These are phyloP conservation scores for Andricus grossulariae DNA, from an alignment of 1,140 invertebrate species.

Conservation along the genomic window DNA sequence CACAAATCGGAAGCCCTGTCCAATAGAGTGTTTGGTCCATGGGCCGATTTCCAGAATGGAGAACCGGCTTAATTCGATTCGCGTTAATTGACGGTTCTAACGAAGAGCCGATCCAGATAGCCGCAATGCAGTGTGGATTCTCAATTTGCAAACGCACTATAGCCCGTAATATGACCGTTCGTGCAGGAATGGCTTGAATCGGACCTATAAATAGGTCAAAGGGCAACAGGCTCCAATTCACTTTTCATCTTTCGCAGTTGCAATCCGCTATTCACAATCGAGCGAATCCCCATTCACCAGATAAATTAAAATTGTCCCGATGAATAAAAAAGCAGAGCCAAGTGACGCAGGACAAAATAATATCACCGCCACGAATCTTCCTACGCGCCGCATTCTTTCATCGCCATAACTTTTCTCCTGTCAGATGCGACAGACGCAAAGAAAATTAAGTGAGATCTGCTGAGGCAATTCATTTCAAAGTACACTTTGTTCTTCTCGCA, in stretches of 20 bases:
- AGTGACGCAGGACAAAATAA: neutral
- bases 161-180: slow-evolving; percentile 3
- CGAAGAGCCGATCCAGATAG: slow-evolving; percentile 47
- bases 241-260: neutral
- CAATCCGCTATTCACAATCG: neutral
- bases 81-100: slow-evolving; percentile 64
- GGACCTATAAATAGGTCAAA: neutral
- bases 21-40: slow-evolving; percentile 2
- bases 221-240: neutral
- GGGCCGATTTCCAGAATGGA: slow-evolving; percentile 42
- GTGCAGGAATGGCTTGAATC: neutral
- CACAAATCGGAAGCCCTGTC: slow-evolving; percentile 4
- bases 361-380: slow-evolving; percentile 5
- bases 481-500: neutral
- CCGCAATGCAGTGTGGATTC: slow-evolving; percentile 23
- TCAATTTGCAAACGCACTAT: slow-evolving; percentile 14
- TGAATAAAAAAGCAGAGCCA: neutral
- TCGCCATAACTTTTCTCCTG: slow-evolving; percentile 8
- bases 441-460: slow-evolving; percentile 4
- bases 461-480: neutral
- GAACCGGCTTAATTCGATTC: slow-evolving; percentile 58
- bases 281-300: neutral
- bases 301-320: neutral
- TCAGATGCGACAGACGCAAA: slow-evolving; percentile 4
- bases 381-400: slow-evolving; percentile 8